A percentile compares a stretch with the other conserved stretches of the same genome.
Evolutionary conservation across 1,140 invertebrate species (phyloP).

Genomic region (Ylistrum balloti): DNA sequence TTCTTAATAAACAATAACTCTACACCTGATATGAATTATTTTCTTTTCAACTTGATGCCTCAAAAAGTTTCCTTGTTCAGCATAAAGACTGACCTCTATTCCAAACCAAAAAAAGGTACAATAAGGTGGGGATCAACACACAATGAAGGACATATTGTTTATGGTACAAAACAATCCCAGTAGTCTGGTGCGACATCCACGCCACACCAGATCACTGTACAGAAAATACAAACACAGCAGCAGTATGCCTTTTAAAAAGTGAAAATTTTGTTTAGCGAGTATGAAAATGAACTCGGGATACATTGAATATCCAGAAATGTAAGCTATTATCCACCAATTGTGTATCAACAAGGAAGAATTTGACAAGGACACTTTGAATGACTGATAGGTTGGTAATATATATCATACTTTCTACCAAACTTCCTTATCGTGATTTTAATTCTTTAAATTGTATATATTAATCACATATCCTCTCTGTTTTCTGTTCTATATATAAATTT

Average conservation of each 20-base stretch:
- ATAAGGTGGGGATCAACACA: conserved; percentile 8
- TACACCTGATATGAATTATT: conserved; percentile 12
- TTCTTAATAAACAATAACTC: conserved; percentile 19
- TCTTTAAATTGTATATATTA: no score
- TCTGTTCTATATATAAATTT: no score
- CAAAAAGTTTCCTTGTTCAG: not conserved
- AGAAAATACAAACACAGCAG: not conserved
- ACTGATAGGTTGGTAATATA: no score
- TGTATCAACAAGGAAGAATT: not conserved
- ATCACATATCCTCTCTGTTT: no score
- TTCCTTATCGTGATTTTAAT: no score
- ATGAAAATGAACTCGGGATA: not conserved
- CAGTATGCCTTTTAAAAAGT: not conserved
- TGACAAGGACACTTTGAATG: no score
- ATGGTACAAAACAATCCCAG: conserved; percentile 14
- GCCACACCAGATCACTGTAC: conserved; percentile 14
- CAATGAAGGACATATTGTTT: not conserved
- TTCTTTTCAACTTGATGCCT: not conserved
- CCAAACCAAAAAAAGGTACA: conserved; percentile 13
- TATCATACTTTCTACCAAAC: no score
- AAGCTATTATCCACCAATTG: not conserved
- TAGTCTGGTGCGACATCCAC: not conserved
- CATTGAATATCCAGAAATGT: conserved; percentile 2
- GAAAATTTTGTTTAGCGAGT: not conserved
- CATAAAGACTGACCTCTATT: not conserved